A percentile compares a stretch with the other conserved stretches of the same genome.
These are phyloP conservation scores for Drosophila meridionalis DNA, from an alignment of 2,888 invertebrate species.

Conservation along the genomic window DNA sequence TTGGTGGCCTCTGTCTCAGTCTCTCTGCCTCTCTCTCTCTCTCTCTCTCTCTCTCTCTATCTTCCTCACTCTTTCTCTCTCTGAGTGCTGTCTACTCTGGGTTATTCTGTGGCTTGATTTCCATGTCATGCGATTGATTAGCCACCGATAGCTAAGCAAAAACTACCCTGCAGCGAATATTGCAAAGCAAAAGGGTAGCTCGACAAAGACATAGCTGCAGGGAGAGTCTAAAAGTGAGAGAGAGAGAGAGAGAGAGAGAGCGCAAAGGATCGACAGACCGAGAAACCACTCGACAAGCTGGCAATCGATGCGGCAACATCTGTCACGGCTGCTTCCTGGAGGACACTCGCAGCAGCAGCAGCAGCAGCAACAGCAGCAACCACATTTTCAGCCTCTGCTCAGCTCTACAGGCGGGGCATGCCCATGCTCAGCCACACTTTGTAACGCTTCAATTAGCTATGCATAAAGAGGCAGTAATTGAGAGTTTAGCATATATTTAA, in stretches of 20 bases:
- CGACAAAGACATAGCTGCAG: conserved; percentile 3
- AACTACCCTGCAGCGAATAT: conserved; percentile 36
- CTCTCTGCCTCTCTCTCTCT: conserved; percentile 3
- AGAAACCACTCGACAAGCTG: conserved; percentile 70
- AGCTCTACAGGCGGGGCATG: conserved; percentile 24
- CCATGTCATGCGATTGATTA: conserved; percentile 63
- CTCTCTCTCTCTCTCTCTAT: background rate
- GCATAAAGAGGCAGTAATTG: background rate
- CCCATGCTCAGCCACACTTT: conserved; percentile 26
- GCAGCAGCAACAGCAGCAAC: conserved; percentile 22
- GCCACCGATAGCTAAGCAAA: conserved; percentile 38
- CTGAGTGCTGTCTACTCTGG: conserved; percentile 20
- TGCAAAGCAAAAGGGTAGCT: conserved; percentile 52
- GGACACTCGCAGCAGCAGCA: conserved; percentile 38
- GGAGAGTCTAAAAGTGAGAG: background rate
- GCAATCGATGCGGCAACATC: conserved; percentile 74
- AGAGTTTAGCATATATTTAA: background rate
- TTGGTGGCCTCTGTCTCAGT: conserved; percentile 57
- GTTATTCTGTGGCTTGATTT: conserved; percentile 55
- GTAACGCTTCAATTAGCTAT: conserved; percentile 43
- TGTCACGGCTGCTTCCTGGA: conserved; percentile 73
- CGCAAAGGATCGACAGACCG: conserved; percentile 23
- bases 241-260: conserved; percentile 12
- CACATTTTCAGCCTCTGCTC: conserved; percentile 31
- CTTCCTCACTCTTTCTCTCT: background rate